Evolutionary conservation across 2,888 invertebrate species (phyloP), one percentile per base, ranked within the genome.

Genomic region (Dioctria linearis): DNA sequence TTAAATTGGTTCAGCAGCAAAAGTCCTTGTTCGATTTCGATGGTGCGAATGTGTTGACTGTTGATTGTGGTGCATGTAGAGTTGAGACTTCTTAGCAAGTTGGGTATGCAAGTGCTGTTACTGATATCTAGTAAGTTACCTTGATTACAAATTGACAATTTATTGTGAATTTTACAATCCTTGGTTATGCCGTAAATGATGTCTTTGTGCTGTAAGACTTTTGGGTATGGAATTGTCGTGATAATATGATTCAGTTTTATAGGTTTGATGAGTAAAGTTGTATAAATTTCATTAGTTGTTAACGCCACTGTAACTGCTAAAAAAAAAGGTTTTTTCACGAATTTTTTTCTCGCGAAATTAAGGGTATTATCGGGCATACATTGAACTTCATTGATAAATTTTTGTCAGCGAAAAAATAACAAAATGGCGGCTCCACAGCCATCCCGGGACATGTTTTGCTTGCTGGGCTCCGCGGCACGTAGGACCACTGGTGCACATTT

Each of bases 191-290:
- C 73, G 40, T 57, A 73, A 6, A 73, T n/a, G 40, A 57, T 57
- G 5, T 57, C 9, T 25, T 42, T 37, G 42, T 42, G 57, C 11
- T 11, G 13, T 73, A 73, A n/a, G 11, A 73, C 67, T 8, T 66
- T 73, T 66, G 82, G 76, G 46, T 71, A 81, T 57, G 61, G 76
- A 46, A 82, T 63, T 79, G 81, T 83, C 51, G 80, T 71, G 67
- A 83, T 82, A 43, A 11, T 80, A 65, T 81, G 57, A 9, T 78
- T 76, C 39, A 63, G 78, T 75, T 82, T 82, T 9, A 81, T 80
- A 5, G 82, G 80, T 78, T 82, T 83, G 49, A 82, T 79, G 5
- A 83, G 40, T 8, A 82, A 46, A 78, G 80, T 76, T 51, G 80
- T 76, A 81, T 82, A 83, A 80, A 13, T 25, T 80, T 66, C 11